Percentiles rank a stretch among this genome's conserved stretches.
Conservation (phyloP, 1,140 invertebrate genomes). For the Drosophila eugracilis region DNA sequence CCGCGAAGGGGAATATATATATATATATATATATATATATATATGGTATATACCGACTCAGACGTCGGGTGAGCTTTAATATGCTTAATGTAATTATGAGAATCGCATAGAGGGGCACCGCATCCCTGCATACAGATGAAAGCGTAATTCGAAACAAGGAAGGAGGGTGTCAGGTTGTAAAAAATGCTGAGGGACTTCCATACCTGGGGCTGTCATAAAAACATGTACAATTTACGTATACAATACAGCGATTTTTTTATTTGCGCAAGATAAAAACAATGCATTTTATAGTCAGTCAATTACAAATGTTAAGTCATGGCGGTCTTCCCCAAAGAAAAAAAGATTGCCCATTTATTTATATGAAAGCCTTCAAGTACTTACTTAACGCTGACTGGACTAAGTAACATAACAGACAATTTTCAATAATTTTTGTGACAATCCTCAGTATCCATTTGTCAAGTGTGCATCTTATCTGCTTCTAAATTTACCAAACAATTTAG, state of each 20-base stretch:
- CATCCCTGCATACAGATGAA: conserved; percentile 72
- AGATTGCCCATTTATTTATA: no score
- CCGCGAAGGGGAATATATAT: neutral
- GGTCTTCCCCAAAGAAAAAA: no score
- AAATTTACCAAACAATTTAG: neutral
- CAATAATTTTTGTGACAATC: neutral
- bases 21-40: neutral
- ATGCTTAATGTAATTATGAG: conserved; percentile 70
- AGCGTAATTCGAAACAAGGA: conserved; percentile 60
- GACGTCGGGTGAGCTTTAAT: conserved; percentile 49
- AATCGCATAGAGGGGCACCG: conserved; percentile 19
- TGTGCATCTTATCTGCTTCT: neutral
- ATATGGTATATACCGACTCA: conserved; percentile 5
- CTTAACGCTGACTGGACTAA: neutral
- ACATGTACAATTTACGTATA: conserved; percentile 3
- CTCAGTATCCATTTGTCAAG: neutral
- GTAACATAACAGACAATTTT: neutral
- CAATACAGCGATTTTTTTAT: conserved; percentile 48
- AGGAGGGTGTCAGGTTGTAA: conserved; percentile 7
- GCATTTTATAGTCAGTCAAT: conserved; percentile 44
- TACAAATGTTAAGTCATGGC: neutral
- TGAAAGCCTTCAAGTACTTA: neutral
- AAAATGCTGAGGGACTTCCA: conserved; percentile 10
- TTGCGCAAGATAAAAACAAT: conserved; percentile 50
- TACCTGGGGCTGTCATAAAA: conserved; percentile 60